Conservation (phyloP, 2,113 vertebrate genomes). For the Notarius lentiginosus region DNA sequence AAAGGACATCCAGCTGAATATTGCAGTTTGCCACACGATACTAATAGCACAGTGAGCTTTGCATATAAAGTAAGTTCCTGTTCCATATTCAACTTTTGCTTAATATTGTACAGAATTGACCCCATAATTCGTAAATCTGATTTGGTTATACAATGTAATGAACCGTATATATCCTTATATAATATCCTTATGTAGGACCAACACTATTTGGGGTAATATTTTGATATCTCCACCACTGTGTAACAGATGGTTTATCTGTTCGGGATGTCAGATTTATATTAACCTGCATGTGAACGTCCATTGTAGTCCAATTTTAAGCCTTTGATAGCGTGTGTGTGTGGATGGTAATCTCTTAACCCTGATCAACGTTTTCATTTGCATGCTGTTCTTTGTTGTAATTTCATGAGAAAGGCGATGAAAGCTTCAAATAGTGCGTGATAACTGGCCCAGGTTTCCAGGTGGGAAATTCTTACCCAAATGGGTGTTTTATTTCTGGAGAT, state of each 20-base stretch:
- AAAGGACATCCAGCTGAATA: conserved; percentile 4
- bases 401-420: conserved; percentile 22
- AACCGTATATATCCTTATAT: not conserved
- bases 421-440: conserved; percentile 20
- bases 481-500: not conserved
- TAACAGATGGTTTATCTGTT: conserved; percentile 52
- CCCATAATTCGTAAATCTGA: not conserved
- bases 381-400: conserved; percentile 41
- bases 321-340: conserved; percentile 45
- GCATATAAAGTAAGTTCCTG: conserved; percentile 1
- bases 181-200: conserved; percentile 51
- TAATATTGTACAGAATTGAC: conserved; percentile 2
- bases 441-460: conserved; percentile 3
- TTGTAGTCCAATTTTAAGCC: conserved; percentile 54
- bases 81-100: not conserved
- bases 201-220: conserved; percentile 59
- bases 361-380: conserved; percentile 44
- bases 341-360: conserved; percentile 40
- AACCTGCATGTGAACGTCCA: conserved; percentile 69
- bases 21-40: conserved; percentile 2
- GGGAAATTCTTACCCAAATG: not conserved
- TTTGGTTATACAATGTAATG: conserved; percentile 6
- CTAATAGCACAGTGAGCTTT: conserved; percentile 17
- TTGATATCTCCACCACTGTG: conserved; percentile 66
- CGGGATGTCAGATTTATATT: conserved; percentile 58